These are phyloP conservation scores for Temnothorax unifasciatus DNA, from an alignment of 2,888 invertebrate genomes.

Conservation along the genomic window DNA sequence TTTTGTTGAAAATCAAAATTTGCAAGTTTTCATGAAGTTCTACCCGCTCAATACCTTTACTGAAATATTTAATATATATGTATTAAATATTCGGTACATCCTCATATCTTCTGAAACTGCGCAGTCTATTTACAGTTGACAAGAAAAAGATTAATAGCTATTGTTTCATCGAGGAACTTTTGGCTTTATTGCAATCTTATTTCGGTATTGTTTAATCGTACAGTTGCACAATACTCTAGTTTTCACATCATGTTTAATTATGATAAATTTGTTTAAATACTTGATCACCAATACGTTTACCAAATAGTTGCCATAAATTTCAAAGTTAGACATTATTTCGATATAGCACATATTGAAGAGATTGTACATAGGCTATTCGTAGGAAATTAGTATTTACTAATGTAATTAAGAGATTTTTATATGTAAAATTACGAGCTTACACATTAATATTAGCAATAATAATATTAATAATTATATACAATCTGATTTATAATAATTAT, in stretches of 20 bases:
- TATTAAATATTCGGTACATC: conserved; percentile 9
- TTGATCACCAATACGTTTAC: not conserved
- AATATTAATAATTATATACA: conserved; percentile 36
- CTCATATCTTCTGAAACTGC: not conserved
- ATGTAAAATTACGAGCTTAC: conserved; percentile 35
- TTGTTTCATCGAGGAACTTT: not conserved
- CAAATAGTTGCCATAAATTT: not conserved
- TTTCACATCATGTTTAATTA: not conserved
- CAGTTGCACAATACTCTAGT: not conserved
- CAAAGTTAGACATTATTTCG: not conserved
- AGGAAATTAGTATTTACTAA: conserved; percentile 44
- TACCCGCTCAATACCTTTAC: not conserved
- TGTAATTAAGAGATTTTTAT: conserved; percentile 52
- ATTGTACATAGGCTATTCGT: conserved; percentile 41
- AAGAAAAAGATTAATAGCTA: not conserved
- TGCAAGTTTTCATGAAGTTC: not conserved
- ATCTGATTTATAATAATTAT: conserved; percentile 44
- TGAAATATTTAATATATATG: conserved; percentile 1
- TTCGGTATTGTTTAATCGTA: not conserved
- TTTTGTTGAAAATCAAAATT: conserved; percentile 20
- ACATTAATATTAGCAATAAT: conserved; percentile 47
- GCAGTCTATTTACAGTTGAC: not conserved
- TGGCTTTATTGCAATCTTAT: not conserved
- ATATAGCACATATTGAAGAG: conserved; percentile 8
- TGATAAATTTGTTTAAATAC: not conserved